These are phyloP conservation scores for Alcis repandata DNA, from an alignment of 2,888 invertebrate species.

Conservation along the genomic window DNA sequence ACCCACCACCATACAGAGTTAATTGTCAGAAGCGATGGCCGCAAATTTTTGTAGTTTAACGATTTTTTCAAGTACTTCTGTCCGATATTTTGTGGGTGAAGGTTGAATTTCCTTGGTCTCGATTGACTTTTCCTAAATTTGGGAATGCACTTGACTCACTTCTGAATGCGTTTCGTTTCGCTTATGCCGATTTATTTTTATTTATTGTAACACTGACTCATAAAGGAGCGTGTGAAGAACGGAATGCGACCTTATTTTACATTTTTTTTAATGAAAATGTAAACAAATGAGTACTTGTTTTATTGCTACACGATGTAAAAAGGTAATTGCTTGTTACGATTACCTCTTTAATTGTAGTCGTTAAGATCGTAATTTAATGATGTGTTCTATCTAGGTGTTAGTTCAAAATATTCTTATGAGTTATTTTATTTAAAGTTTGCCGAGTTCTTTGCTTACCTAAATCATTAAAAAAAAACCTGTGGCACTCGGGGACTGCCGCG, in stretches of 20 bases:
- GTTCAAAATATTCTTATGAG: too few relatives aligned
- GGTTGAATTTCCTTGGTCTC: constrained; percentile 29
- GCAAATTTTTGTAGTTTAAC: constrained; percentile 32
- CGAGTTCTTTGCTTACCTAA: too few relatives aligned
- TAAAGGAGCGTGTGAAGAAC: constrained; percentile 5
- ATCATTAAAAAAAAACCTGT: too few relatives aligned
- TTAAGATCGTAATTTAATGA: too few relatives aligned
- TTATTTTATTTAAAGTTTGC: too few relatives aligned
- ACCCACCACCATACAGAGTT: constrained; percentile 19
- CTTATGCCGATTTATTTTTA: constrained; percentile 23
- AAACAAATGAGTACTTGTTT: neutral
- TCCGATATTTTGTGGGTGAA: constrained; percentile 41
- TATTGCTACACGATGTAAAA: too few relatives aligned
- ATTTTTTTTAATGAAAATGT: constrained; percentile 2
- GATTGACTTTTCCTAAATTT: constrained; percentile 39
- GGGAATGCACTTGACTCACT: constrained; percentile 45
- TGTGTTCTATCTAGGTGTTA: too few relatives aligned
- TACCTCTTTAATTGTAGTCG: neutral
- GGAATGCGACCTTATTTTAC: constrained; percentile 20
- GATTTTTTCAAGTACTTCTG: constrained; percentile 37
- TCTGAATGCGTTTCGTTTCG: constrained; percentile 14
- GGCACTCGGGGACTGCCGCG: too few relatives aligned
- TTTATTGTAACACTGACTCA: constrained; percentile 30
- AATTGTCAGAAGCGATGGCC: constrained; percentile 21
- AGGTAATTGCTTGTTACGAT: neutral